Evolutionary conservation across 2,797 vertebrate species (phyloP).

Genomic region (Picus viridis): DNA sequence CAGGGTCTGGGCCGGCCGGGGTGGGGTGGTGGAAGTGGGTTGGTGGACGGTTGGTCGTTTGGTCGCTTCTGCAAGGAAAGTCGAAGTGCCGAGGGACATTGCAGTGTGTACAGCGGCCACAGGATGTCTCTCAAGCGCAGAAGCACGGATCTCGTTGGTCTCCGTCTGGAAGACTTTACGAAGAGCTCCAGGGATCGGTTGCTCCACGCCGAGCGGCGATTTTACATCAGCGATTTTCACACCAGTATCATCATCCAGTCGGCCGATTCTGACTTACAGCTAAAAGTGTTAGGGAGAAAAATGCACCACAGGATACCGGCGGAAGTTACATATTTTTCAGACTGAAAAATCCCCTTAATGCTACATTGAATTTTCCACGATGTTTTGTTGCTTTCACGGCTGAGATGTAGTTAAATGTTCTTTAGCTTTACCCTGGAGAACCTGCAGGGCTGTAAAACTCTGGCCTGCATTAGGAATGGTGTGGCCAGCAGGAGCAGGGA

Average conservation of each 20-base stretch:
- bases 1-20: neutral
- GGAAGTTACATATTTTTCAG: neutral
- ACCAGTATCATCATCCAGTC: accelerated
- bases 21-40: neutral
- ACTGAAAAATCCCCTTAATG: neutral
- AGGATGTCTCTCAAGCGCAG: constrained; percentile 58
- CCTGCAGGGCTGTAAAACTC: neutral
- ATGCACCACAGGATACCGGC: neutral
- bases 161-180: neutral
- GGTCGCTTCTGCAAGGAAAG: neutral
- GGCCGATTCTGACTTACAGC: accelerated
- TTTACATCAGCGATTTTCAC: neutral
- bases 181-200: neutral
- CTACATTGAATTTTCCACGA: neutral
- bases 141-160: neutral
- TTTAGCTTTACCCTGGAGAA: neutral
- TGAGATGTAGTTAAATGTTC: neutral
- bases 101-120: constrained; percentile 47
- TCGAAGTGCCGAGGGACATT: neutral
- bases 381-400: neutral
- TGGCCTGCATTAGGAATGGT: too few relatives aligned
- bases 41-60: neutral
- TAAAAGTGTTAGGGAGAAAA: neutral
- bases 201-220: accelerated
- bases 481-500: too few relatives aligned